Percentiles rank a stretch among this genome's conserved stretches.
These are phyloP conservation scores for Latrodectus hesperus DNA, from an alignment of 2,888 invertebrate species.

Conservation along the genomic window DNA sequence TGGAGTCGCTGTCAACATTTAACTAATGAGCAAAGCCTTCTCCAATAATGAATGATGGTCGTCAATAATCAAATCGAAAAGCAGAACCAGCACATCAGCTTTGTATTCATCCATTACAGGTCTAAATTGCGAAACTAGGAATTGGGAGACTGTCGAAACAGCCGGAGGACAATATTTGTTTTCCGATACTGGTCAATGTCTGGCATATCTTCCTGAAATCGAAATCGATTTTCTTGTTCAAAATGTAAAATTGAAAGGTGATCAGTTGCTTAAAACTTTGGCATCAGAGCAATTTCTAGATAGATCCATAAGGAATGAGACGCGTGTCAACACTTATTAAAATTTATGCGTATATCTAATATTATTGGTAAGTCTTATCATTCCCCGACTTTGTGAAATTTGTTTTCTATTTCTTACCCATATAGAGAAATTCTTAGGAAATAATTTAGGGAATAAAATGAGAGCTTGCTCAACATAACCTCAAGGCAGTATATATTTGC, in stretches of 20 bases:
- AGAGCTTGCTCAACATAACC: too few relatives aligned
- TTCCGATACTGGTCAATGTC: slow-evolving; percentile 33
- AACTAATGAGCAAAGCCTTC: slow-evolving; percentile 23
- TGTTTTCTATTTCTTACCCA: not conserved
- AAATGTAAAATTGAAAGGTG: slow-evolving; percentile 41
- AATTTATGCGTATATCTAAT: not conserved
- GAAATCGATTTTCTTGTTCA: slow-evolving; percentile 24
- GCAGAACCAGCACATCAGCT: slow-evolving; percentile 7
- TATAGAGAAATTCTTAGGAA: not conserved
- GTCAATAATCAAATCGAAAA: slow-evolving; percentile 51
- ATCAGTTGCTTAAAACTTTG: not conserved
- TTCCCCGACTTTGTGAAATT: not conserved
- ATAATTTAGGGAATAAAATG: not conserved
- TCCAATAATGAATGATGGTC: slow-evolving; percentile 40
- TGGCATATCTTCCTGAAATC: not conserved
- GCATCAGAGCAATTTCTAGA: not conserved
- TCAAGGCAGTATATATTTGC: too few relatives aligned
- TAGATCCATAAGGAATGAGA: not conserved
- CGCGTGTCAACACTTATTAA: not conserved
- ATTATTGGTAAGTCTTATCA: not conserved
- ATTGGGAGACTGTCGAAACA: slow-evolving; percentile 11
- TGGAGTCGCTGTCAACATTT: slow-evolving; percentile 34
- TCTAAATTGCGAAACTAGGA: not conserved
- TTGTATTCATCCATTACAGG: slow-evolving; percentile 33
- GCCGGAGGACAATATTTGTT: slow-evolving; percentile 44